These are phyloP conservation scores for Distichodus sexfasciatus DNA, from an alignment of 2,797 vertebrate species.

Conservation along the genomic window DNA sequence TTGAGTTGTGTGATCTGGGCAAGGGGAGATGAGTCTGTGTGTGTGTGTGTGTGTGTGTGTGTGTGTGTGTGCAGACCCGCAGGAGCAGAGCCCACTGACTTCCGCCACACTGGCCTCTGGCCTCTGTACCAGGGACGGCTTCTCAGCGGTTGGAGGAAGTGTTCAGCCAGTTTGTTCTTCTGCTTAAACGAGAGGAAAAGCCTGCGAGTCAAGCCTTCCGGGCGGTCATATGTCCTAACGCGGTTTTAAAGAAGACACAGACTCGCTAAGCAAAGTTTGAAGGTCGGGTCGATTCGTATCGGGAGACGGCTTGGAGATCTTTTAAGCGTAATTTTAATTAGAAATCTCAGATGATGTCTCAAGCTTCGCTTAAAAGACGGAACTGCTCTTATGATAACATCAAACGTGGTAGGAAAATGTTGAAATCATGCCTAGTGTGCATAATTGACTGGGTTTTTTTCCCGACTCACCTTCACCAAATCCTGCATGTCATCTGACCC, in stretches of 20 bases:
- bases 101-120: neutral
- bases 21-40: constrained; percentile 2
- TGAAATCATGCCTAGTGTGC: constrained; percentile 10
- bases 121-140: neutral
- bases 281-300: neutral
- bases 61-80: neutral
- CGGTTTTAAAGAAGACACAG: no score
- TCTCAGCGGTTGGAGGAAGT: constrained; percentile 4
- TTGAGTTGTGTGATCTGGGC: constrained; percentile 16
- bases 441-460: constrained; percentile 2
- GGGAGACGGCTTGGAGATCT: neutral
- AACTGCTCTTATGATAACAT: constrained; percentile 4
- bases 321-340: constrained; percentile 11
- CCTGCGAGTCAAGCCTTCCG: no score
- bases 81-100: neutral
- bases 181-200: no score
- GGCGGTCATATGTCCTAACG: no score
- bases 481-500: neutral
- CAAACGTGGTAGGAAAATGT: neutral
- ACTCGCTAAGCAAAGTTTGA: neutral
- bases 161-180: no score
- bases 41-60: neutral
- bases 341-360: neutral
- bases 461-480: neutral
- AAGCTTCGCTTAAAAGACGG: neutral